phyloP scores from a whole-genome alignment of 1,140 invertebrate species.

The Caenorhabditis latens region DNA sequence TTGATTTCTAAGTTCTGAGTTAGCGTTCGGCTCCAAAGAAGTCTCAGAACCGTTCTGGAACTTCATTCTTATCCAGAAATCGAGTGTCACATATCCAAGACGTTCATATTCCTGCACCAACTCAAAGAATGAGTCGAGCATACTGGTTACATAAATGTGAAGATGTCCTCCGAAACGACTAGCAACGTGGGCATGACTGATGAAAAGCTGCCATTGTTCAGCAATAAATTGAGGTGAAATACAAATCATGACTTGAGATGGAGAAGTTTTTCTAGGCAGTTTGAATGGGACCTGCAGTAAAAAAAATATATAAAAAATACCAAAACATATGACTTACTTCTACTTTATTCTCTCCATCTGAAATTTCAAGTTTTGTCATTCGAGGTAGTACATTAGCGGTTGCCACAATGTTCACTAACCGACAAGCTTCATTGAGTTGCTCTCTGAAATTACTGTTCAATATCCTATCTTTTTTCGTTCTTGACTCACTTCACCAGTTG shows the following conservation, averaged over 20 bases:
- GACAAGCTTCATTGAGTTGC: background rate
- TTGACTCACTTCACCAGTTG: background rate
- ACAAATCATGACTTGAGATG: constrained; percentile 22
- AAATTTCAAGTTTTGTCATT: background rate
- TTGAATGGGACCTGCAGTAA: background rate
- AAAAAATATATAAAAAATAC: too few species aligned
- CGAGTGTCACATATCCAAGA: constrained; percentile 19
- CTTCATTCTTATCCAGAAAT: constrained; percentile 43
- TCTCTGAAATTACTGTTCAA: background rate
- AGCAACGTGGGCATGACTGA: background rate
- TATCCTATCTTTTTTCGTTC: too few species aligned
- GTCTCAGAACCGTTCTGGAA: background rate
- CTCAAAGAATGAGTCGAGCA: constrained; percentile 46
- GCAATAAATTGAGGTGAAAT: constrained; percentile 51
- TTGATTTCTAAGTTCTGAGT: constrained; percentile 52
- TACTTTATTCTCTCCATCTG: background rate
- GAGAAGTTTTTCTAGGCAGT: background rate
- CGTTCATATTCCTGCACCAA: constrained; percentile 33
- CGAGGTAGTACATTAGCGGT: background rate
- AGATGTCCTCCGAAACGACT: constrained; percentile 30
- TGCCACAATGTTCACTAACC: background rate
- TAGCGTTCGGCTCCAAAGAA: constrained; percentile 22
- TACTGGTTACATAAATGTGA: constrained; percentile 57
- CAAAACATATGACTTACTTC: background rate
- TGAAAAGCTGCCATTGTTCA: constrained; percentile 55